Percentiles rank a stretch among this genome's conserved stretches.
Evolutionary conservation across 2,888 invertebrate species (phyloP).

Genomic region (Macrosoma leucophasiata): DNA sequence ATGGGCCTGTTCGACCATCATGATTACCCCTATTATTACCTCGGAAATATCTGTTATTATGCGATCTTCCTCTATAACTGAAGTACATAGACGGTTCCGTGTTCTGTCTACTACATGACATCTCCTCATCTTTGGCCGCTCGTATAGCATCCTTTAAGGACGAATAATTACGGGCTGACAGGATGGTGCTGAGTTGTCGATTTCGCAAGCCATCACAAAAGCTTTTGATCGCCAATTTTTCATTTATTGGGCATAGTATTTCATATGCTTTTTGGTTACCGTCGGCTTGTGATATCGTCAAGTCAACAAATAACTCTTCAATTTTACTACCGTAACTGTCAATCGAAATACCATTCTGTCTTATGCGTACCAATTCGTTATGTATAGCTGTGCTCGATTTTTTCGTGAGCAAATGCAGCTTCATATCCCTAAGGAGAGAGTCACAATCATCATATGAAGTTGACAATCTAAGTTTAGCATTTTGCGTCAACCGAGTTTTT

Average conservation of each 20-base stretch:
- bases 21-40: neutral
- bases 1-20: neutral
- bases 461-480: constrained; percentile 4
- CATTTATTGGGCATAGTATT: constrained; percentile 21
- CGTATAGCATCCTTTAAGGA: constrained; percentile 16
- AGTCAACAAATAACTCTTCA: constrained; percentile 19
- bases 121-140: constrained; percentile 15
- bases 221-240: constrained; percentile 21
- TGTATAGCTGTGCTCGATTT: constrained; percentile 15
- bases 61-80: neutral
- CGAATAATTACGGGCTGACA: constrained; percentile 16
- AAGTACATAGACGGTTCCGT: constrained; percentile 1
- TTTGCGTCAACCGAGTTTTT: neutral
- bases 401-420: constrained; percentile 11
- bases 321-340: constrained; percentile 14
- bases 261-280: constrained; percentile 12
- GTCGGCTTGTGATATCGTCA: constrained; percentile 25
- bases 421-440: constrained; percentile 12
- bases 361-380: constrained; percentile 3
- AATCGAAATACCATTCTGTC: constrained; percentile 10
- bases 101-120: constrained; percentile 3
- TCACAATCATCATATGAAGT: too few species aligned
- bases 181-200: constrained; percentile 19
- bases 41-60: neutral
- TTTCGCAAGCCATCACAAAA: constrained; percentile 23